Evolutionary conservation across 1,140 invertebrate species (phyloP), one percentile per base, ranked within the genome.

Genomic region (Nylanderia fulva): DNA sequence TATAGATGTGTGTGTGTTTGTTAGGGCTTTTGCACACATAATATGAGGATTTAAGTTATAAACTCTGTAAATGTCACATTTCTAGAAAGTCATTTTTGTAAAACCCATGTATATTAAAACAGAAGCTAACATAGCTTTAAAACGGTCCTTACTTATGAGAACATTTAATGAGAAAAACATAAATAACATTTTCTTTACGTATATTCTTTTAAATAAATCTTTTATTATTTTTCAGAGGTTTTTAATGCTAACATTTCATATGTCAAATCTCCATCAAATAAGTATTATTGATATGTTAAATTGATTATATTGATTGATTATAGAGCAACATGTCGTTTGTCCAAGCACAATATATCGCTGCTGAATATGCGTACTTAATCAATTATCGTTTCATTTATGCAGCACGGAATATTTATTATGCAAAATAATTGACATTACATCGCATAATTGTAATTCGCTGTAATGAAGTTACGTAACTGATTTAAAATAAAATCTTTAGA

Each of bases 341-440:
- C 15, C 45, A 52, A 21, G 2, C 33, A 8, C 18, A 27, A 48
- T 56, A 58, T 60, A 27, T 52, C 5, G 54, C 15, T 42, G 9
- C 9, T 27, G 48, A 39, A 69, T 54, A 36, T 11, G 33, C 6
- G 36, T 21, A 42, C 36, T 71, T 58, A 39, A 56, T 80, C 36
- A 58, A 42, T 71, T 52, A 52, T 29, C 24, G 21, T 69, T 13
- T 5, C 18, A 71, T 56, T 4, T 36, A 58, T 13, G 45, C 2
- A 27, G 27, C 9, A n/a, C 27, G 27, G 64, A 71, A 56, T 71
- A 56, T 71, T 69, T 71, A 80, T 56, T 80, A 27, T 21, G 24
- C 4, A 1, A 39, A 71, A 80, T 80, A 71, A 80, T 80, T 58
- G 52, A 18, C 52, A 58, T 42, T 71, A 39, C 11, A 58, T 42